Percentiles rank a stretch among this genome's conserved stretches.
phyloP scores from a whole-genome alignment of 2,113 vertebrate genomes.

The Mormoops blainvillei region DNA sequence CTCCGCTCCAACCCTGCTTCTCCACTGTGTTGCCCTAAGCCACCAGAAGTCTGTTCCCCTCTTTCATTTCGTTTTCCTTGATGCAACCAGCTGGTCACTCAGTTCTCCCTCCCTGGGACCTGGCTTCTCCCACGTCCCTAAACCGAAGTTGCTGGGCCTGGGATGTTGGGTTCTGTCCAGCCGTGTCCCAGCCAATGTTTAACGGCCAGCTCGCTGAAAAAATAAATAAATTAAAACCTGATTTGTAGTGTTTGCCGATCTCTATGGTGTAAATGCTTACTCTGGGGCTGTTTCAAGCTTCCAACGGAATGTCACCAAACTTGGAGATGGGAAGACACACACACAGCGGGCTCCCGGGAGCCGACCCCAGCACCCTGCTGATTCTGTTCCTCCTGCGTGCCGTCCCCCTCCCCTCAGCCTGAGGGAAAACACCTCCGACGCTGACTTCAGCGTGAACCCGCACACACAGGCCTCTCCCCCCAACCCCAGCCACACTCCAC shows the following conservation, averaged over 20 bases:
- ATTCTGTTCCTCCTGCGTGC: not conserved
- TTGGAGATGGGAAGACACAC: not conserved
- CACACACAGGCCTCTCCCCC: not conserved
- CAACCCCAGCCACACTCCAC: accelerated
- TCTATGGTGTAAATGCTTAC: not conserved
- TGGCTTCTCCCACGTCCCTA: not conserved
- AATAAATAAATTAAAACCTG: conserved; percentile 13
- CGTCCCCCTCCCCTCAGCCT: not conserved
- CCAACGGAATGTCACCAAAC: not conserved
- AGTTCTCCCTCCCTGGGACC: not conserved
- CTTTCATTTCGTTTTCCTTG: not conserved
- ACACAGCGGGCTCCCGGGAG: not conserved
- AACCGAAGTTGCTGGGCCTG: not conserved
- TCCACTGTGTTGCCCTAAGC: not conserved
- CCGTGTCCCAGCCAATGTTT: not conserved
- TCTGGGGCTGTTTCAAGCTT: not conserved
- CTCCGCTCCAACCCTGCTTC: not conserved
- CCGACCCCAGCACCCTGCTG: not conserved
- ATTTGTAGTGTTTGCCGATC: not conserved
- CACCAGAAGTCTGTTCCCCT: not conserved
- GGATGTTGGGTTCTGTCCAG: not conserved
- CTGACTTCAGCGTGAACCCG: not conserved
- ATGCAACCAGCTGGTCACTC: not conserved
- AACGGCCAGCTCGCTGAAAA: not conserved
- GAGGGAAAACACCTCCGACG: not conserved